Base-by-base conservation (phyloP, 2,113 vertebrate genomes). In the Catharus bicknelli region DNA sequence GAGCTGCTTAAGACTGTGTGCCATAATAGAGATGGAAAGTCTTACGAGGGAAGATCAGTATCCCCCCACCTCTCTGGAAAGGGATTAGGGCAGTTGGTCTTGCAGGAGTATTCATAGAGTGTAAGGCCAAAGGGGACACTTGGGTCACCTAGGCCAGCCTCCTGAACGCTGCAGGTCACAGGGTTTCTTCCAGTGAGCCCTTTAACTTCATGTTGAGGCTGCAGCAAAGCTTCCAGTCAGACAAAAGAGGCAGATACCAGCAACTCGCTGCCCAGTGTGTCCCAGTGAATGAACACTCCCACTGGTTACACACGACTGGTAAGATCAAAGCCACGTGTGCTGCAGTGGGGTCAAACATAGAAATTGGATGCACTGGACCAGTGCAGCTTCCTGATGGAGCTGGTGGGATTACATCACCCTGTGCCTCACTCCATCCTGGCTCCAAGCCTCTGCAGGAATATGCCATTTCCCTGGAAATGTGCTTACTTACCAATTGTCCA, bases 41-140 rank as follows among this genome's bases (percentile, higher is more conserved):
- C 95, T 96, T 96, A 95, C 51, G 25, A 95, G 90, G 43, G 79
- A 96, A 88, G 96, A 95, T 96, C 77, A 86, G 83, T 78, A 95
- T 96, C 61, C 36, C 54, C 32, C 53, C 88, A 86, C 91, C 86
- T 93, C 88, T 90, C 89, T 86, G 92, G 86, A 40, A 32, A 94
- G 90, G 95, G 96, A 96, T 96, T 96, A 96, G 93, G 96, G 94
- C 95, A 96, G 95, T 95, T 96, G 94, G 95, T 67, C 91, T 66
- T 95, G 34, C 61, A 58, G 87, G 63, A 90, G 36, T 92, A 92
- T 96, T 96, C 95, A 96, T 81, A 93, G 96, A 95, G 72, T 0
- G 0, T 25, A 34, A 92, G 78, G 91, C 43, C 90, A 94, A 80
- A 96, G 79, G 84, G 72, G 84, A 73, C 59, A 21, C 36, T 62